A percentile compares a stretch with the other conserved stretches of the same genome.
phyloP scores from a whole-genome alignment of 2,113 vertebrate species.

The Strix aluco region DNA sequence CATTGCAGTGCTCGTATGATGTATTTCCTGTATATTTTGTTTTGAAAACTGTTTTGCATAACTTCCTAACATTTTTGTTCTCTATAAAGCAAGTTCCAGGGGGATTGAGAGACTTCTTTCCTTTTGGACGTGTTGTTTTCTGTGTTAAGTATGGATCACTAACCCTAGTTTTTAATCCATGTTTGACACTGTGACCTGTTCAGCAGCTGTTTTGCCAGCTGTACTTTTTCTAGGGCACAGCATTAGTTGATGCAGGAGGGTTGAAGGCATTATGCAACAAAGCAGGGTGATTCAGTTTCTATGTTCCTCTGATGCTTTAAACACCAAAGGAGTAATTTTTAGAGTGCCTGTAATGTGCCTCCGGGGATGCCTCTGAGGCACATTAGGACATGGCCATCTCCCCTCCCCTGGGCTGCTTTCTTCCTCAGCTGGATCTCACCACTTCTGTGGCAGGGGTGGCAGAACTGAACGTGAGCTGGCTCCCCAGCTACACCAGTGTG shows the following conservation, averaged over 20 bases:
- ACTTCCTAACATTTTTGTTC: constrained; percentile 48
- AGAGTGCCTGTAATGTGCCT: background rate
- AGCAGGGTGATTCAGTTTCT: background rate
- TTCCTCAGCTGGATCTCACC: background rate
- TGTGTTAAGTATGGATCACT: constrained; percentile 52
- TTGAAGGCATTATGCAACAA: background rate
- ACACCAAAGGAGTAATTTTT: background rate
- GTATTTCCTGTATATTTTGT: background rate
- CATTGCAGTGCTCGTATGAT: background rate
- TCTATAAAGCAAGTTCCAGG: background rate
- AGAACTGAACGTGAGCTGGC: background rate
- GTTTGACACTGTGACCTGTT: constrained; percentile 49
- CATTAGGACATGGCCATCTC: background rate
- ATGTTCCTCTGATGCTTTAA: background rate
- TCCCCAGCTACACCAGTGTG: background rate
- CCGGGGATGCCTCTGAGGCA: background rate
- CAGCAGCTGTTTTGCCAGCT: constrained; percentile 46
- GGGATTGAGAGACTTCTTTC: background rate
- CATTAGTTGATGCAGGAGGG: background rate
- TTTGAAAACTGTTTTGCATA: constrained; percentile 31
- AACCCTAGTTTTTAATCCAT: constrained; percentile 49
- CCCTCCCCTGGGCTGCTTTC: background rate
- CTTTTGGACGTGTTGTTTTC: constrained; percentile 7
- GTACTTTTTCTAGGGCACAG: constrained; percentile 29
- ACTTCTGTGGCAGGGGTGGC: background rate